phyloP scores from a whole-genome alignment of 2,888 invertebrate species.

The Amiota minor region DNA sequence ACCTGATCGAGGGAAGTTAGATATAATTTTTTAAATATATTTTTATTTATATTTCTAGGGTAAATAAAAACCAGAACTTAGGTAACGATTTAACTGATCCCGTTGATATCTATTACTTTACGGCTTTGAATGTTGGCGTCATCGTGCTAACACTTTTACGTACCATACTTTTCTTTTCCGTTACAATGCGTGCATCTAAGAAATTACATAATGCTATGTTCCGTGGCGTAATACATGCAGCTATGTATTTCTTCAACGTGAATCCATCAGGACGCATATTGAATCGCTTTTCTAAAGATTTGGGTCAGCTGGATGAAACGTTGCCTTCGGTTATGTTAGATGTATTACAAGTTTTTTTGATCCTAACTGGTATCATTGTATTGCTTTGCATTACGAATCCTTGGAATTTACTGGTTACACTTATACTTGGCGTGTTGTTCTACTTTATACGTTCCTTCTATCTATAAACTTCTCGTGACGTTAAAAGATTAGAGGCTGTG shows the following conservation, averaged over 20 bases:
- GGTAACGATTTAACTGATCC: slow-evolving; percentile 45
- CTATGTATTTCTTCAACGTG: slow-evolving; percentile 89
- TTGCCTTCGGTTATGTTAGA: slow-evolving; percentile 72
- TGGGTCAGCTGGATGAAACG: slow-evolving; percentile 77
- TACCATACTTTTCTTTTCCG: slow-evolving; percentile 74
- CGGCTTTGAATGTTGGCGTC: slow-evolving; percentile 73
- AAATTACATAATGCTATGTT: slow-evolving; percentile 89
- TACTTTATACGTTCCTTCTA: slow-evolving; percentile 84
- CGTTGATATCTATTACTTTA: slow-evolving; percentile 74
- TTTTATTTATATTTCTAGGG: slow-evolving; percentile 2
- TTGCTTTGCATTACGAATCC: slow-evolving; percentile 63
- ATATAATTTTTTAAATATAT: no score
- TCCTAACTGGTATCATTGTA: slow-evolving; percentile 82
- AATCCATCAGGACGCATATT: slow-evolving; percentile 89
- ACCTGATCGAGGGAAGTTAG: no score
- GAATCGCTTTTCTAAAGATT: slow-evolving; percentile 92
- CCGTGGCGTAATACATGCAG: slow-evolving; percentile 81
- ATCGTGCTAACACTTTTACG: slow-evolving; percentile 69
- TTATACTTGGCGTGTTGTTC: slow-evolving; percentile 81
- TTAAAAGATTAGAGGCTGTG: slow-evolving; percentile 86
- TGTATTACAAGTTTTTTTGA: slow-evolving; percentile 82
- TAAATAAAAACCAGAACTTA: slow-evolving; percentile 50
- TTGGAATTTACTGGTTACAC: slow-evolving; percentile 78
- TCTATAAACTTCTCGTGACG: slow-evolving; percentile 84
- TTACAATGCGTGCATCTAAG: slow-evolving; percentile 83